Conservation (phyloP, 2,888 invertebrate genomes). For the Anaspis maculata region DNA sequence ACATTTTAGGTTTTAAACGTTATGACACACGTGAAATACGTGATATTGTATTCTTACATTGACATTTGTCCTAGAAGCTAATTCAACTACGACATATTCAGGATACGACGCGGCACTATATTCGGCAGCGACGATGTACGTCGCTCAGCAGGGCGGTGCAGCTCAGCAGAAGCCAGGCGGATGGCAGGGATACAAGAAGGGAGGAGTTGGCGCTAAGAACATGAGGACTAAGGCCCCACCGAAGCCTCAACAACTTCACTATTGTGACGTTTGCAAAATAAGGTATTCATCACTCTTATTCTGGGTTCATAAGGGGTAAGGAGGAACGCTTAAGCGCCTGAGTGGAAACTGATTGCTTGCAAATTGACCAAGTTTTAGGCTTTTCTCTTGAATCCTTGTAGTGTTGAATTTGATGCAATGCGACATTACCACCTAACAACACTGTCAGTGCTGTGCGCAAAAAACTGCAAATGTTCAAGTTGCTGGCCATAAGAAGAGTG, state of each 20-base stretch:
- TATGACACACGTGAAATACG: neutral
- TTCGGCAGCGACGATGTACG: slow-evolving; percentile 92
- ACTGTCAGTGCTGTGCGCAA: no score
- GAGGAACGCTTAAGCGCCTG: neutral
- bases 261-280: slow-evolving; percentile 98
- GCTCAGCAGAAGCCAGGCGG: slow-evolving; percentile 46
- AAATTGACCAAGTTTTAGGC: no score
- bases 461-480: no score
- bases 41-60: neutral
- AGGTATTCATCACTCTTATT: slow-evolving; percentile 56
- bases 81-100: slow-evolving; percentile 64
- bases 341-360: no score
- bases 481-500: no score
- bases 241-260: slow-evolving; percentile 89
- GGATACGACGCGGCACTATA: slow-evolving; percentile 94
- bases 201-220: slow-evolving; percentile 51
- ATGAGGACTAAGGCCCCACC: slow-evolving; percentile 73
- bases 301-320: neutral
- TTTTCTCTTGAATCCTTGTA: no score
- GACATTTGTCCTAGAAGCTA: slow-evolving; percentile 37
- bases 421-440: no score
- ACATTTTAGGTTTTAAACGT: no score
- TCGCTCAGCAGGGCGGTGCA: slow-evolving; percentile 67
- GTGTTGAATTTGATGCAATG: no score
- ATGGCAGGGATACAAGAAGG: slow-evolving; percentile 56